phyloP scores from a whole-genome alignment of 2,797 vertebrate species.

The Carduelis carduelis region DNA sequence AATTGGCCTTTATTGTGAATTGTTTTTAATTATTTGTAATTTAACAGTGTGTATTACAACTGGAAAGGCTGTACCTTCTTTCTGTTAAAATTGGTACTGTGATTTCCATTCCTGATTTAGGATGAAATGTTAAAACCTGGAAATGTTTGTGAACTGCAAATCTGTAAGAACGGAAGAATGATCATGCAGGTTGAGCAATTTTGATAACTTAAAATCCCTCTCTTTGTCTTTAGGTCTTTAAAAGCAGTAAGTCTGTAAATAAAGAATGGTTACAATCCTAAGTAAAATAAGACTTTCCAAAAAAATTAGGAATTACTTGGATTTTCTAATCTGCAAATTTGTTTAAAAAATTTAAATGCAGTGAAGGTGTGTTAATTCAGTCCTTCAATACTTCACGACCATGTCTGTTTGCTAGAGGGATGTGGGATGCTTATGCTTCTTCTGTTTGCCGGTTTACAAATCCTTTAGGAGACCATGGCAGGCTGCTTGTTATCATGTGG shows the following conservation, averaged over 20 bases:
- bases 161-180: not conserved
- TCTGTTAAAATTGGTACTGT: not conserved
- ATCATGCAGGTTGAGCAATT: not conserved
- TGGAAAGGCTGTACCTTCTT: not conserved
- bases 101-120: not conserved
- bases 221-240: not conserved
- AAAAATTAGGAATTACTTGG: not conserved
- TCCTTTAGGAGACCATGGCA: not conserved
- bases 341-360: not conserved
- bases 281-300: not conserved
- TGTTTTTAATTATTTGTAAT: not conserved
- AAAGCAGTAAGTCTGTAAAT: not conserved
- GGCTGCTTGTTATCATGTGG: not conserved
- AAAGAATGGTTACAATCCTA: not conserved
- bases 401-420: not conserved
- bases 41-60: not conserved
- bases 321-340: not conserved
- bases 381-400: not conserved
- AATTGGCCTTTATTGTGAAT: not conserved
- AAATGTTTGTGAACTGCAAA: not conserved
- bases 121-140: not conserved
- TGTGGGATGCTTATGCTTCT: not conserved
- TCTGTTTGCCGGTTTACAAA: not conserved
- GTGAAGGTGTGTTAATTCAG: not conserved
- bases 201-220: not conserved